Base-by-base conservation (phyloP, 1,140 invertebrate species). In the Sminthurinus signatus region DNA sequence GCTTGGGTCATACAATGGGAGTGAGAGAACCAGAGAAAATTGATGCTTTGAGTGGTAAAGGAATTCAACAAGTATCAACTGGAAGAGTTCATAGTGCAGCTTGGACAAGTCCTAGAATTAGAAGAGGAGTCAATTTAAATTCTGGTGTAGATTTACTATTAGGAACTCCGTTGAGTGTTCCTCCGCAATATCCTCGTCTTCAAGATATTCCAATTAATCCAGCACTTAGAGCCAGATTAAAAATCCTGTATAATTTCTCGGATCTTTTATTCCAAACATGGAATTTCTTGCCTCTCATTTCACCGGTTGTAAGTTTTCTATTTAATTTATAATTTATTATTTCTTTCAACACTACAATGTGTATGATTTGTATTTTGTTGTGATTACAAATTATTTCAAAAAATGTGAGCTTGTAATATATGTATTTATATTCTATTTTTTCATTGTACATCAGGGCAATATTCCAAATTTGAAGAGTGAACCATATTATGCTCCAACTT, bases 11-110 rank as follows among this genome's bases (percentile, higher is more conserved):
- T 71, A 79, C 80, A 19, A 59, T 77, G 14, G 75, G 76, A 12
- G 76, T 84, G 0, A 74, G 80, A 63, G 82, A 84, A 69, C 84
- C 84, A 14, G 78, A 81, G 64, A 74, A 81, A 2, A 79, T 86
- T 39, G 64, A 78, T 2, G 75, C 76, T 25, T 74, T 86, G 2
- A 79, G 75, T n/a, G 79, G 81, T 19, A 82, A 83, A 68, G 78
- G 78, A 55, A 81, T 85, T 48, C 79, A 78, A 74, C 83, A 86
- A 77, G 81, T 82, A 62, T 82, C 81, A 21, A 81, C 83, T 28
- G 84, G 85, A 48, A 74, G 83, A 36, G 83, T 80, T 31, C 85
- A 86, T 74, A 82, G 81, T 73, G 81, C 82, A 23, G 84, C 83
- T 2, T 86, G 84, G 84, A 84, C 84, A 23, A 78, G 83, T 1